phyloP scores from a whole-genome alignment of 1,140 invertebrate species.

The Coptotermes formosanus region DNA sequence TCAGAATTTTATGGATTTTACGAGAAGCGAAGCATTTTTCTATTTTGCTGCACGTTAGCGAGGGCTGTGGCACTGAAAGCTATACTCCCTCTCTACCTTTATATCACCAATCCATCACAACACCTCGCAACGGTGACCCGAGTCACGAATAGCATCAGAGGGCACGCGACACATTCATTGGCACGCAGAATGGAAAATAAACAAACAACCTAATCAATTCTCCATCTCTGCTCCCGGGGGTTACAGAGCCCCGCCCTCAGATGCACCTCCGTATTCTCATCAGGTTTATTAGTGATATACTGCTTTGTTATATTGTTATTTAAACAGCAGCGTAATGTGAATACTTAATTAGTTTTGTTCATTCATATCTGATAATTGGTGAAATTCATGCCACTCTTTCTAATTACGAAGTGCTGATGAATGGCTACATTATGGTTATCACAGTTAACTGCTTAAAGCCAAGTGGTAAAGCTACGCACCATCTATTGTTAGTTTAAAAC shows the following conservation, averaged over 20 bases:
- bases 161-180: background rate
- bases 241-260: background rate
- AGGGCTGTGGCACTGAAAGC: background rate
- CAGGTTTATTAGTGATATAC: too few relatives aligned
- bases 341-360: too few relatives aligned
- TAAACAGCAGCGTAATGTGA: too few relatives aligned
- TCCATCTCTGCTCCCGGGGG: background rate
- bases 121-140: background rate
- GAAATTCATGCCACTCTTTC: too few relatives aligned
- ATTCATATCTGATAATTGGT: too few relatives aligned
- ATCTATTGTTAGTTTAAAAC: too few relatives aligned
- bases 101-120: constrained; percentile 15
- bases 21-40: background rate
- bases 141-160: background rate
- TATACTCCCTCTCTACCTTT: background rate
- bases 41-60: background rate
- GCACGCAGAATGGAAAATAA: background rate
- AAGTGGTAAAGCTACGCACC: too few relatives aligned
- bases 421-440: too few relatives aligned
- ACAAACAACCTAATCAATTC: background rate
- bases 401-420: too few relatives aligned
- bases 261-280: background rate
- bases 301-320: too few relatives aligned
- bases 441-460: too few relatives aligned
- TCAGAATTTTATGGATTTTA: background rate